Conservation (phyloP, 1,140 invertebrate species). For the Psix sp. region DNA sequence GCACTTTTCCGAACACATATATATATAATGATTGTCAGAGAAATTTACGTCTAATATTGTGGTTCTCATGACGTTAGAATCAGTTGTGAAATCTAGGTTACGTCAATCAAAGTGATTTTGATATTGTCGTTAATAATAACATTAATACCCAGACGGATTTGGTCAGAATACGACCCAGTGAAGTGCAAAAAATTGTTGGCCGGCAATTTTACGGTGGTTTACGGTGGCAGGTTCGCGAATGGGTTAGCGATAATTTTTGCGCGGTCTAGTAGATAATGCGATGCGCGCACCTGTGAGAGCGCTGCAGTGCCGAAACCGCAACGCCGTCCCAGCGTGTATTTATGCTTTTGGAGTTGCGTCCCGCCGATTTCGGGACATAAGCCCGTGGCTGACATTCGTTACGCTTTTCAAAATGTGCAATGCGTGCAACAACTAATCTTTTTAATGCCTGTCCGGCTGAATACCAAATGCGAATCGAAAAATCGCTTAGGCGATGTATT, state of each 20-base stretch:
- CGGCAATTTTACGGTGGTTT: constrained; percentile 41
- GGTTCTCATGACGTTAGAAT: too few relatives aligned
- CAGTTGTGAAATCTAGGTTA: too few relatives aligned
- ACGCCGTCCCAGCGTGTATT: constrained; percentile 13
- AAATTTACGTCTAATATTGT: too few relatives aligned
- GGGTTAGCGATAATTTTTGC: constrained; percentile 25
- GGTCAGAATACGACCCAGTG: neutral
- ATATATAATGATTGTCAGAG: too few relatives aligned
- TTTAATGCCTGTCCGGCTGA: constrained; percentile 12
- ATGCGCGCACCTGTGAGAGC: constrained; percentile 36
- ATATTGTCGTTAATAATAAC: constrained; percentile 22
- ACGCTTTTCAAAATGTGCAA: constrained; percentile 28
- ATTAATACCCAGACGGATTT: constrained; percentile 9
- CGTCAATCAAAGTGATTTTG: too few relatives aligned
- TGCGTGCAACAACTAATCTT: constrained; percentile 32
- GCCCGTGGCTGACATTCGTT: constrained; percentile 27
- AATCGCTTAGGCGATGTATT: constrained; percentile 15
- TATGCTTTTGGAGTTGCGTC: constrained; percentile 28
- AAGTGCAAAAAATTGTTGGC: neutral
- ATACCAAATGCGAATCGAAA: constrained; percentile 9
- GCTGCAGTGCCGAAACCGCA: constrained; percentile 29
- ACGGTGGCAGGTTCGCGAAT: constrained; percentile 11
- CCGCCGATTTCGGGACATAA: constrained; percentile 27
- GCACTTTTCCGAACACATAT: too few relatives aligned
- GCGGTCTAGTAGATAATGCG: constrained; percentile 37